These are phyloP conservation scores for Perizoma flavofasciatum DNA, from an alignment of 2,888 invertebrate genomes.

Conservation along the genomic window DNA sequence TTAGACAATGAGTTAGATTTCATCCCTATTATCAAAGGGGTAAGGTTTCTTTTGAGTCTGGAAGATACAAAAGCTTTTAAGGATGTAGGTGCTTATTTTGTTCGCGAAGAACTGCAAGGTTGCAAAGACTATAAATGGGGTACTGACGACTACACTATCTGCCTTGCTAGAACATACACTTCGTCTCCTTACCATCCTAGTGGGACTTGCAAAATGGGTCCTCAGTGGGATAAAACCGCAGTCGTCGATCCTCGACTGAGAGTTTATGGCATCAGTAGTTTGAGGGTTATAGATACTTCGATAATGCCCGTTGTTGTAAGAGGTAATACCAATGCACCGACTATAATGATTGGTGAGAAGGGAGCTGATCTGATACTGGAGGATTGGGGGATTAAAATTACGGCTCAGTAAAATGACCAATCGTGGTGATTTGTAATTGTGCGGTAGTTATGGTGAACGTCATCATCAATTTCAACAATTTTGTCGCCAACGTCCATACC, in stretches of 20 bases:
- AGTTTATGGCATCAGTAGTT: constrained; percentile 83
- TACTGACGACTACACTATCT: constrained; percentile 85
- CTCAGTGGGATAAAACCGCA: constrained; percentile 77
- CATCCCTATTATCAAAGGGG: constrained; percentile 82
- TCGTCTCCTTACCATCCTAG: constrained; percentile 72
- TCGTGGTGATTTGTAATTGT: background rate
- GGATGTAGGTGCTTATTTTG: constrained; percentile 80
- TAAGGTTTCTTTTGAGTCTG: constrained; percentile 81
- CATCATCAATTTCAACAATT: background rate
- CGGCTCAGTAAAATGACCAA: background rate
- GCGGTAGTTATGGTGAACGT: no score
- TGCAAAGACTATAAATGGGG: constrained; percentile 84
- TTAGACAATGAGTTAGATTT: constrained; percentile 85
- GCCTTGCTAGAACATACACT: constrained; percentile 84
- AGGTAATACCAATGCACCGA: constrained; percentile 92
- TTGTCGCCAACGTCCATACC: constrained; percentile 59
- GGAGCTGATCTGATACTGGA: constrained; percentile 56
- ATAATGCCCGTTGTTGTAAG: constrained; percentile 91
- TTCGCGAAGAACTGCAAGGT: constrained; percentile 79
- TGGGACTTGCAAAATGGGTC: constrained; percentile 80
- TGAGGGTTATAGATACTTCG: constrained; percentile 90
- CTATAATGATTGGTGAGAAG: constrained; percentile 90
- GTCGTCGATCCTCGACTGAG: constrained; percentile 88
- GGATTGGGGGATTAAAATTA: constrained; percentile 46
- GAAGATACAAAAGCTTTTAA: constrained; percentile 83